Conservation (phyloP, 2,113 vertebrate genomes). For the Phylloscopus trochiloides region DNA sequence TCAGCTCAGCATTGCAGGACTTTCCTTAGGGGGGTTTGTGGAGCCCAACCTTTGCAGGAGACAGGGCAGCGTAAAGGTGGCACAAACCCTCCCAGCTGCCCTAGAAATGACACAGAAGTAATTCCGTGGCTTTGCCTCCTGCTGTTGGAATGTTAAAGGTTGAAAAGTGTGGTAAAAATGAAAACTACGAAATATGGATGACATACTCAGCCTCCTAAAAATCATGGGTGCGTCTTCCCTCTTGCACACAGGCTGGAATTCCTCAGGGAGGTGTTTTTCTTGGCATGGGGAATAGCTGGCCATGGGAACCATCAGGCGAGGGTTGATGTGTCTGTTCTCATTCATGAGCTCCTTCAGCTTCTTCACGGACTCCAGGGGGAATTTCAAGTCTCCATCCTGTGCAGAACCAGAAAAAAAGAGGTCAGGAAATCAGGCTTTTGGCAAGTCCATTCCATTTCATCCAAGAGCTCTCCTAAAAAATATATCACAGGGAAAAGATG, state of each 20-base stretch:
- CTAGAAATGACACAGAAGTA: not conserved
- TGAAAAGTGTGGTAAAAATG: not conserved
- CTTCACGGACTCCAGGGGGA: constrained; percentile 38
- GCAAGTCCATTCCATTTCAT: not conserved
- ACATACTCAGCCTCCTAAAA: constrained; percentile 56
- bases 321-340: not conserved
- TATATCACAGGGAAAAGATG: not conserved
- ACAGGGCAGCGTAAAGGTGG: not conserved
- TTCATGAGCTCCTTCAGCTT: constrained; percentile 41
- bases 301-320: not conserved
- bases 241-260: constrained; percentile 1
- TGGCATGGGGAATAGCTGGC: not conserved
- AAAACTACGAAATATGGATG: accelerated
- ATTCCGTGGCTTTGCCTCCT: accelerated
- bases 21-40: accelerated
- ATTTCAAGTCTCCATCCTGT: constrained; percentile 49
- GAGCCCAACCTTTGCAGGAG: not conserved
- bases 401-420: not conserved
- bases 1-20: not conserved
- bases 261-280: constrained; percentile 18
- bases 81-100: not conserved
- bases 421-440: not conserved
- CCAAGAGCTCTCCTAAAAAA: not conserved
- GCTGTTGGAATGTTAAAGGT: not conserved
- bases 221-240: not conserved